phyloP scores from a whole-genome alignment of 2,113 vertebrate genomes.

The Nesogale talazaci region DNA sequence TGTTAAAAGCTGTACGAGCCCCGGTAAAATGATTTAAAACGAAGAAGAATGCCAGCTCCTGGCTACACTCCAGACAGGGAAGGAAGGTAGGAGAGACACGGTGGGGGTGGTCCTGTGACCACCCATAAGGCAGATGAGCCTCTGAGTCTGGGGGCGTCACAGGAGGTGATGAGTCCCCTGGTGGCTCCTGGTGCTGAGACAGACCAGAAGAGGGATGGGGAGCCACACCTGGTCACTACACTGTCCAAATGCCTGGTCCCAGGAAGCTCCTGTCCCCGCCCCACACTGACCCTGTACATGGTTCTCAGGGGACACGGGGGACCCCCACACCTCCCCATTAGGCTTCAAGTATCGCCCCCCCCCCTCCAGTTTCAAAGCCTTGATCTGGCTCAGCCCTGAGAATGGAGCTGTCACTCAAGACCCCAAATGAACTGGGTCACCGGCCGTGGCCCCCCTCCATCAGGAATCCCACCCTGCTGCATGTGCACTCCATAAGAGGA shows the following conservation, averaged over 20 bases:
- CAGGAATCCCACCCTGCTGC: neutral
- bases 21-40: too few relatives aligned
- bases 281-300: neutral
- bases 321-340: too few relatives aligned
- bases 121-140: neutral
- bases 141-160: neutral
- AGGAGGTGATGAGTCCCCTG: neutral
- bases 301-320: neutral
- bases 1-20: too few relatives aligned
- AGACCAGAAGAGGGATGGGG: neutral
- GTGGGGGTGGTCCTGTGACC: neutral
- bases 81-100: neutral
- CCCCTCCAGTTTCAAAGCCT: neutral
- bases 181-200: fast-evolving
- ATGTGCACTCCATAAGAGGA: too few relatives aligned
- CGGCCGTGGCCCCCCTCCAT: neutral
- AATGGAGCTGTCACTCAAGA: neutral
- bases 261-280: too few relatives aligned
- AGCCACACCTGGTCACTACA: neutral
- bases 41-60: neutral
- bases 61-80: neutral
- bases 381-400: neutral
- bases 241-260: neutral
- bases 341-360: neutral
- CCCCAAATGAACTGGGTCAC: neutral